Percentiles rank a stretch among this genome's conserved stretches.
Conservation (phyloP, 2,113 vertebrate species). For the Chroicocephalus ridibundus region DNA sequence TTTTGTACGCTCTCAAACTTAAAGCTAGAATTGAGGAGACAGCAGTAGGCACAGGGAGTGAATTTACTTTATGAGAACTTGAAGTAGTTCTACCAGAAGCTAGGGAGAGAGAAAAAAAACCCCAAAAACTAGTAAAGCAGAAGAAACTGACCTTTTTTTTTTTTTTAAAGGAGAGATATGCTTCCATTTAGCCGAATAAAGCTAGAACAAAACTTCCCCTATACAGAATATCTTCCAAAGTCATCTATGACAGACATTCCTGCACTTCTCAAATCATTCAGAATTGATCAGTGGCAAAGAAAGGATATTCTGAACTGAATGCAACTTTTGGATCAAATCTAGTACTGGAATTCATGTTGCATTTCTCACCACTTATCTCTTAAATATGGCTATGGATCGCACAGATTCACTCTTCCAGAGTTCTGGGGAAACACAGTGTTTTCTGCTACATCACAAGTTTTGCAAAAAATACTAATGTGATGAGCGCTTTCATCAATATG, state of each 20-base stretch:
- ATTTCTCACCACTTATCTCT: not conserved
- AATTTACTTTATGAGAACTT: not conserved
- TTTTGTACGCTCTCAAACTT: not conserved
- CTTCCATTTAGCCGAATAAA: not conserved
- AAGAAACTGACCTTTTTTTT: not conserved
- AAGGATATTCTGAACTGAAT: not conserved
- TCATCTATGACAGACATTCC: not conserved
- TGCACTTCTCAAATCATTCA: not conserved
- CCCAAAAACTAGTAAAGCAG: not conserved
- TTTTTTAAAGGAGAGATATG: not conserved
- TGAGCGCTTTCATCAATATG: not conserved
- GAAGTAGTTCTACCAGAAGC: not conserved
- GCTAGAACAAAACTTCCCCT: not conserved
- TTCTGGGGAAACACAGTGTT: not conserved
- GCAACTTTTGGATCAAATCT: not conserved
- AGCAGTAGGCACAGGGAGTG: not conserved
- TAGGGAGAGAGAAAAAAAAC: not conserved
- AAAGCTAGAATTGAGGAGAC: not conserved
- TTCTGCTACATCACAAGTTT: constrained; percentile 14
- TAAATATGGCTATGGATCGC: not conserved
- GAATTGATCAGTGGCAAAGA: not conserved
- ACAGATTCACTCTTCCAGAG: not conserved
- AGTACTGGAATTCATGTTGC: not conserved
- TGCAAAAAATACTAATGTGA: not conserved
- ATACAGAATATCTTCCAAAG: not conserved